Percentiles rank a stretch among this genome's conserved stretches.
phyloP scores from a whole-genome alignment of 2,888 invertebrate species.

The Yponomeuta malinellus region DNA sequence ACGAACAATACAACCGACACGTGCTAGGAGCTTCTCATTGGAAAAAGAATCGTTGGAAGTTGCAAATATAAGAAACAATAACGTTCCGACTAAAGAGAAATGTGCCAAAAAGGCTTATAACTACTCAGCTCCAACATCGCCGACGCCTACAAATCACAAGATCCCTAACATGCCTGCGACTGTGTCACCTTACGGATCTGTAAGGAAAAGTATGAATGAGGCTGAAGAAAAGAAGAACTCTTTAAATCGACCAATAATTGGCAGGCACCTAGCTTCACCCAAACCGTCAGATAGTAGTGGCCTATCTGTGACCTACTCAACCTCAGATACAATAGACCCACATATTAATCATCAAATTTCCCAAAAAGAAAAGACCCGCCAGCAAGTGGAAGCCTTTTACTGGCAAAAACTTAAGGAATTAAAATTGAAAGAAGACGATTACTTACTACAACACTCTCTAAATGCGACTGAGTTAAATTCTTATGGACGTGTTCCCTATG shows the following conservation, averaged over 20 bases:
- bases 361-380: slow-evolving; percentile 73
- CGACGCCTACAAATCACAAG: slow-evolving; percentile 50
- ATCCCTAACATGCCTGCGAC: slow-evolving; percentile 63
- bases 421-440: slow-evolving; percentile 78
- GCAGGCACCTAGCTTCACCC: background rate
- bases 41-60: slow-evolving; percentile 33
- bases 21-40: slow-evolving; percentile 61
- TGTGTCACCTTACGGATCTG: slow-evolving; percentile 59
- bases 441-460: slow-evolving; percentile 49
- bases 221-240: slow-evolving; percentile 58
- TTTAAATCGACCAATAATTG: slow-evolving; percentile 36
- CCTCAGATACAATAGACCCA: background rate
- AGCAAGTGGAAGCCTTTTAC: slow-evolving; percentile 79
- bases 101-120: slow-evolving; percentile 48
- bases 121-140: slow-evolving; percentile 67
- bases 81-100: slow-evolving; percentile 21
- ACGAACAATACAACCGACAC: slow-evolving; percentile 57
- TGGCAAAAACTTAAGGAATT: slow-evolving; percentile 81
- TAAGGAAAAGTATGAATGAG: slow-evolving; percentile 58
- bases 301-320: background rate
- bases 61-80: slow-evolving; percentile 22
- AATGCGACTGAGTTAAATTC: slow-evolving; percentile 24
- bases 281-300: background rate
- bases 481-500: slow-evolving; percentile 24
- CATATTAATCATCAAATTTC: slow-evolving; percentile 19